Percentiles rank a stretch among this genome's conserved stretches.
These are phyloP conservation scores for Microctonus aethiopoides DNA, from an alignment of 2,888 invertebrate genomes.

Conservation along the genomic window DNA sequence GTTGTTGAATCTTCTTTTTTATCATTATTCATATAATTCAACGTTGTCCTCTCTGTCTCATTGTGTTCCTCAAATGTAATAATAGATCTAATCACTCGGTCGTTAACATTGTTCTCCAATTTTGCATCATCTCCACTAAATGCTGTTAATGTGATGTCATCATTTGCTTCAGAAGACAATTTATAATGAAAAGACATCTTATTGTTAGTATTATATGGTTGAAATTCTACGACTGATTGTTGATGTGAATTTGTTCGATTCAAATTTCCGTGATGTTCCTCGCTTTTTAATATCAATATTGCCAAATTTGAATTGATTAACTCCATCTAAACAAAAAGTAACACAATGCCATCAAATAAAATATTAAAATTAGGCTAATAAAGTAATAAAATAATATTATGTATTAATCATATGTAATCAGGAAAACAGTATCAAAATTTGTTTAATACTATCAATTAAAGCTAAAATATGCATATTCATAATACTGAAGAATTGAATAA, in stretches of 20 bases:
- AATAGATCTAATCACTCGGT: conserved; percentile 44
- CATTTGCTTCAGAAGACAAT: neutral
- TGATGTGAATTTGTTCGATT: conserved; percentile 38
- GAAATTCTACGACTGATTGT: conserved; percentile 9
- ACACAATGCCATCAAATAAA: conserved; percentile 10
- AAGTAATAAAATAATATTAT: neutral
- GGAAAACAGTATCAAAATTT: too few species aligned
- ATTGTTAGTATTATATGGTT: conserved; percentile 22
- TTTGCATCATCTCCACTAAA: neutral
- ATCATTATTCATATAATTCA: conserved; percentile 27
- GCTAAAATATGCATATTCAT: too few species aligned
- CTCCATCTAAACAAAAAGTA: conserved; percentile 50
- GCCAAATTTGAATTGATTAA: conserved; percentile 51
- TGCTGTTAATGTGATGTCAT: neutral
- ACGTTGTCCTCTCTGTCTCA: conserved; percentile 28
- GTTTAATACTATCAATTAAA: too few species aligned
- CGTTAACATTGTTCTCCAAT: conserved; percentile 24
- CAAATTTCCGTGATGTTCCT: conserved; percentile 49
- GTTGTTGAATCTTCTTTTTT: conserved; percentile 33
- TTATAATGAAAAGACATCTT: neutral
- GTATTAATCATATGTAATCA: too few species aligned
- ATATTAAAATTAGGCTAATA: neutral
- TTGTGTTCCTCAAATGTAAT: conserved; percentile 41
- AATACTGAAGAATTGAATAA: too few species aligned
- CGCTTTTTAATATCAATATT: conserved; percentile 52